Conservation (phyloP, 2,888 invertebrate genomes). For the Troilus luridus region DNA sequence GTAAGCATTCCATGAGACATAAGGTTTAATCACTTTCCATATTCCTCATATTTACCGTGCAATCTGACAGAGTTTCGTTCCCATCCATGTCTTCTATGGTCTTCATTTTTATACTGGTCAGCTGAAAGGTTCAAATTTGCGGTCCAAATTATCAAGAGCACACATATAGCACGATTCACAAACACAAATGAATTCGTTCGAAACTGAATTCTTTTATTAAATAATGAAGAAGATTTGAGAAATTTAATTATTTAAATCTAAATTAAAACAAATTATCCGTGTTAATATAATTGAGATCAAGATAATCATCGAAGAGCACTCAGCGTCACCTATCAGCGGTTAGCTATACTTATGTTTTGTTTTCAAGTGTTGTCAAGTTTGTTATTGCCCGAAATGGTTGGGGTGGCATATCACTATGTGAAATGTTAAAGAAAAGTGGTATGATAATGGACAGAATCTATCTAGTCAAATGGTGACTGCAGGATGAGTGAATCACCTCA, state of each 20-base stretch:
- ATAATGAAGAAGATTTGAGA: not conserved
- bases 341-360: conserved; percentile 56
- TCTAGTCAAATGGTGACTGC: conserved; percentile 64
- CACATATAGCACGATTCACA: conserved; percentile 8
- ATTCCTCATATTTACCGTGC: conserved; percentile 76
- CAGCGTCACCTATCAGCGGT: conserved; percentile 55
- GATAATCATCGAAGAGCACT: not conserved
- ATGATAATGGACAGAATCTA: conserved; percentile 62
- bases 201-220: not conserved
- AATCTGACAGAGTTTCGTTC: conserved; percentile 85
- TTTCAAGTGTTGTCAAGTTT: conserved; percentile 58
- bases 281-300: not conserved
- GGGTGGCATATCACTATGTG: not conserved
- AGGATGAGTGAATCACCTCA: conserved; percentile 64
- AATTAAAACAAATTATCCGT: not conserved
- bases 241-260: not conserved
- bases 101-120: conserved; percentile 63
- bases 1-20: not conserved
- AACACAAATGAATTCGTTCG: not conserved
- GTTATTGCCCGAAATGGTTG: not conserved
- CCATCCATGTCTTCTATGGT: conserved; percentile 72
- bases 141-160: conserved; percentile 58
- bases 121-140: conserved; percentile 62
- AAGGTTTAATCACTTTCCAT: not conserved
- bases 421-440: conserved; percentile 53